These are phyloP conservation scores for Bubo scandiacus DNA, from an alignment of 2,113 vertebrate genomes.

Conservation along the genomic window DNA sequence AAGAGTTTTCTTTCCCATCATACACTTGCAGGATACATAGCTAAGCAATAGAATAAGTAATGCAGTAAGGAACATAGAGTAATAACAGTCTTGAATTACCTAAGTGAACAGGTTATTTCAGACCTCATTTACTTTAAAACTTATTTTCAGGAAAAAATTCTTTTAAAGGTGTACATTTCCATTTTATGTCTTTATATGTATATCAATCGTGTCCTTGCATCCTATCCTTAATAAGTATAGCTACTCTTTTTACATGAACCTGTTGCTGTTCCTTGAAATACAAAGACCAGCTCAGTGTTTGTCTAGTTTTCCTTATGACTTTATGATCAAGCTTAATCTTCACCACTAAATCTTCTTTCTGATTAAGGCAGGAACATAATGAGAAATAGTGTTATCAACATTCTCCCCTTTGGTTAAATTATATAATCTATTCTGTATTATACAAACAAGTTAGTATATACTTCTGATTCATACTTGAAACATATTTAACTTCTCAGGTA, in stretches of 20 bases:
- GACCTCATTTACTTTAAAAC: background rate
- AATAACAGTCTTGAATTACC: background rate
- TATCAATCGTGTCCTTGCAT: background rate
- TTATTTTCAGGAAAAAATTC: background rate
- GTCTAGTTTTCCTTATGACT: background rate
- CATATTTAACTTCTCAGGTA: background rate
- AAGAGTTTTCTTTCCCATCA: background rate
- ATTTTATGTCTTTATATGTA: background rate
- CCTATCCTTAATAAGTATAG: background rate
- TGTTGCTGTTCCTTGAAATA: background rate
- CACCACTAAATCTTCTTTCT: background rate
- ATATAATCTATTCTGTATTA: background rate
- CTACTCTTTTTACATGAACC: background rate
- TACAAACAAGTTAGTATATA: background rate
- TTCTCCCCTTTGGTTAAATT: background rate
- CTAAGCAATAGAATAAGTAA: background rate
- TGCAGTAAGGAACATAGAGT: background rate
- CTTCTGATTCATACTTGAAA: background rate
- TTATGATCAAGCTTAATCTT: background rate
- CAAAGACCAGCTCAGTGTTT: background rate
- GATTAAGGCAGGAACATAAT: background rate
- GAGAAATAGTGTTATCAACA: background rate
- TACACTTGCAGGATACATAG: background rate
- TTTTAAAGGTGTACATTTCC: background rate
- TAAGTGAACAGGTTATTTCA: background rate